Conservation (phyloP, 2,113 vertebrate species). For the Silurus meridionalis region DNA sequence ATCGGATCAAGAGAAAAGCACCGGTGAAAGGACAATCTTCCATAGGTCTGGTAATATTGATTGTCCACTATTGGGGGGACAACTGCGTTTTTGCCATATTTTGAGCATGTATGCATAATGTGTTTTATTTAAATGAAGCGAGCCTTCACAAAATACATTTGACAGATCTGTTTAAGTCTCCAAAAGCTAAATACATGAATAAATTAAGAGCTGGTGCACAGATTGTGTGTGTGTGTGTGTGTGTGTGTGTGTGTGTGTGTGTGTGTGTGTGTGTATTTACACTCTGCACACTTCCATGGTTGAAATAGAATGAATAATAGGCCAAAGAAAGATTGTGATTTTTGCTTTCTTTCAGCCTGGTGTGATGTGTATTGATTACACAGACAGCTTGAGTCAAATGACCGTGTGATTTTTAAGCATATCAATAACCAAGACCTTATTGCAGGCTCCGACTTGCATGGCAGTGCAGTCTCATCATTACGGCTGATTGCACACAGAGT, state of each 20-base stretch:
- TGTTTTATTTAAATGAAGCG: neutral
- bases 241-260: neutral
- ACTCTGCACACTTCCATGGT: neutral
- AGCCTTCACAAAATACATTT: neutral
- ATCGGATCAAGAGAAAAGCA: neutral
- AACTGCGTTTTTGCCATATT: neutral
- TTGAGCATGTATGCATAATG: neutral
- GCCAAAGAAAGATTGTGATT: conserved; percentile 45
- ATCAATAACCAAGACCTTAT: conserved; percentile 37
- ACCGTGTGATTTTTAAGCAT: conserved; percentile 51
- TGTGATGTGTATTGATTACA: conserved; percentile 48
- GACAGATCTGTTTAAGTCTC: neutral
- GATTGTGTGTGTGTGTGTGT: neutral
- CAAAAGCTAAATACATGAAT: neutral
- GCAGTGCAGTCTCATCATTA: conserved; percentile 36
- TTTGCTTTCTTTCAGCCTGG: conserved; percentile 23
- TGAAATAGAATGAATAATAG: conserved; percentile 21
- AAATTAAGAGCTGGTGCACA: neutral
- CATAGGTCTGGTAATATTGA: neutral
- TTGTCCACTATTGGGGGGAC: neutral
- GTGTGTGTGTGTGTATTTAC: neutral
- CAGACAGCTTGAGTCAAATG: conserved; percentile 43
- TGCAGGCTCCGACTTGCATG: conserved; percentile 5
- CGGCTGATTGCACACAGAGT: conserved; percentile 44
- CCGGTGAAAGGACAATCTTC: neutral